A percentile compares a stretch with the other conserved stretches of the same genome.
Conservation (phyloP, 2,797 vertebrate species). For the Sylvia borin region DNA sequence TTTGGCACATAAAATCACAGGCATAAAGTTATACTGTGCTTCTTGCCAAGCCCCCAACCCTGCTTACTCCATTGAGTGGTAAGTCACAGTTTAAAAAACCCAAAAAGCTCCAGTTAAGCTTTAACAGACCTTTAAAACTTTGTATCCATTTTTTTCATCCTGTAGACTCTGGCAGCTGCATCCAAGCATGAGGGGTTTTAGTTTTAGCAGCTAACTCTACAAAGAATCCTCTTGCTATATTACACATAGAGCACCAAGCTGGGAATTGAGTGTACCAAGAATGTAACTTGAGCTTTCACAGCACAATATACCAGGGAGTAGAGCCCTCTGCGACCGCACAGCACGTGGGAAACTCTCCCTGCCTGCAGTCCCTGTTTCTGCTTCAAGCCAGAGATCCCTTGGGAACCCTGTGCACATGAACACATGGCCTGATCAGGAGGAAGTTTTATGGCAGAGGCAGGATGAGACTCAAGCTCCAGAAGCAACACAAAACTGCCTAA, state of each 20-base stretch:
- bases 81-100: background rate
- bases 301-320: fast-evolving
- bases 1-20: background rate
- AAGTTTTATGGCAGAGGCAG: background rate
- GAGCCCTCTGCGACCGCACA: background rate
- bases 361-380: background rate
- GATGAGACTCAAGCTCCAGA: background rate
- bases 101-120: background rate
- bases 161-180: background rate
- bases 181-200: background rate
- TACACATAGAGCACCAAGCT: fast-evolving
- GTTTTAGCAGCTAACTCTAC: background rate
- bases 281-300: background rate
- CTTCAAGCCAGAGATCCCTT: background rate
- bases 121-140: background rate
- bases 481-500: background rate
- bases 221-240: background rate
- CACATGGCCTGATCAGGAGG: background rate
- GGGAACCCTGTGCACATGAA: background rate
- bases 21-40: background rate
- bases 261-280: background rate
- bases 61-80: background rate
- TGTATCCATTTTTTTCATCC: background rate
- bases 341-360: background rate
- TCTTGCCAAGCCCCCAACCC: background rate